Evolutionary conservation across 2,797 vertebrate species (phyloP), one percentile per base, ranked within the genome.

Genomic region (Myotis myotis): DNA sequence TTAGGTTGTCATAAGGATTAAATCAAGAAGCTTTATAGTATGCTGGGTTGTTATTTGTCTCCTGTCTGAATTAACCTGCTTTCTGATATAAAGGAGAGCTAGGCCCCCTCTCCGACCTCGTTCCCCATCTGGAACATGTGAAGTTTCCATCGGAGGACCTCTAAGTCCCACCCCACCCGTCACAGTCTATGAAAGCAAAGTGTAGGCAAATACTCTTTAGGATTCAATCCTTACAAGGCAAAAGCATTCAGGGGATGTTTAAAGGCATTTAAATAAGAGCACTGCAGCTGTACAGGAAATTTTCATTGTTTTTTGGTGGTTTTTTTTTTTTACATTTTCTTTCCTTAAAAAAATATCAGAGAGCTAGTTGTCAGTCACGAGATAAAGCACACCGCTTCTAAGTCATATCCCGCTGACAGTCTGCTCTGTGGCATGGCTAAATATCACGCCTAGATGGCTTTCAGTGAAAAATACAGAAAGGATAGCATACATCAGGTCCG

Each of bases 341-440:
- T 62, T 49, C 6, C 12, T 12, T 20, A 71, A 20, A 83, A 86
- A 93, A 79, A 84, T 60, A 75, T 66, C 33, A 20, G 41, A 91
- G 75, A 78, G 23, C 33, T 94, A 16, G 33, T 93, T 55, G 76
- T 94, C 87, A 85, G 44, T 41, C 85, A 16, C 33, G 41, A 95
- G 95, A 88, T 85, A 94, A 94, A 83, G 55, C 20, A 15, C 33
- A 79, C 87, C 0, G 0, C 76, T 47, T 95, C 60, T 78, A 64
- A 72, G 51, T 76, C 85, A n/a, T 3, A 75, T 38, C 23, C 88
- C 0, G 1, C 57, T 80, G 86, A 79, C 55, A 36, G 23, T 51
- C 80, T 89, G 84, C 89, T 91, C 55, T 66, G 41, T 22, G 87
- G 91, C 68, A 20, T 75, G 33, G 71, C 53, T 89, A 81, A 96